A percentile compares a stretch with the other conserved stretches of the same genome.
Evolutionary conservation across 1,140 invertebrate species (phyloP).

Genomic region (Alviniconcha marisindica): DNA sequence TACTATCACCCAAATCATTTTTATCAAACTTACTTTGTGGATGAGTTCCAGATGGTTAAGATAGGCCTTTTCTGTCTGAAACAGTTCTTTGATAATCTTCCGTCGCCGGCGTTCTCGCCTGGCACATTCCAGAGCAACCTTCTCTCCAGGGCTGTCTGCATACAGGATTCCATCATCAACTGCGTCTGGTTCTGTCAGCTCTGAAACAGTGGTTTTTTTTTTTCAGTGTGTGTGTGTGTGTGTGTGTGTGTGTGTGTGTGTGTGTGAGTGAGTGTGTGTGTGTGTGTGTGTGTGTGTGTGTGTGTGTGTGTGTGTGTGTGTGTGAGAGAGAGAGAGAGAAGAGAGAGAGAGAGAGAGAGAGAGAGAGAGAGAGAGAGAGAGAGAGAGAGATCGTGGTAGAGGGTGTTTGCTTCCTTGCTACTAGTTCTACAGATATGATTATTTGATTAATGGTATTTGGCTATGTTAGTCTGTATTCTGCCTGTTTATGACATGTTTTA

Average conservation of each 20-base stretch:
- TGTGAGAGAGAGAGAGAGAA: background rate
- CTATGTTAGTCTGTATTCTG: no score
- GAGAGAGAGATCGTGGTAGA: slow-evolving; percentile 2
- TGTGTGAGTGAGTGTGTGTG: background rate
- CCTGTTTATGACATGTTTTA: no score
- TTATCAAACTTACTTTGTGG: slow-evolving; percentile 78
- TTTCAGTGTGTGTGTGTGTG: background rate
- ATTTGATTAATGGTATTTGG: no score
- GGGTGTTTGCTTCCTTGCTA: background rate
- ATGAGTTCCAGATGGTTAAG: slow-evolving; percentile 83
- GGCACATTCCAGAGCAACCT: slow-evolving; percentile 45
- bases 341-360: background rate
- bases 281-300: background rate
- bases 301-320: background rate
- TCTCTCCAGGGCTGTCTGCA: slow-evolving; percentile 44
- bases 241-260: slow-evolving; percentile 24
- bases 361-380: background rate
- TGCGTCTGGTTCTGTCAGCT: slow-evolving; percentile 14
- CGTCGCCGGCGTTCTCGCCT: slow-evolving; percentile 61
- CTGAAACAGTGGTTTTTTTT: background rate
- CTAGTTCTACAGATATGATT: no score
- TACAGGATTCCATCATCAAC: slow-evolving; percentile 41
- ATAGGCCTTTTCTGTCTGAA: slow-evolving; percentile 85
- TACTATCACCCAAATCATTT: background rate
- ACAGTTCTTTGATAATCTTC: slow-evolving; percentile 80